Base-by-base conservation (phyloP, 2,797 vertebrate genomes). In the Rhadinocentrus ornatus region DNA sequence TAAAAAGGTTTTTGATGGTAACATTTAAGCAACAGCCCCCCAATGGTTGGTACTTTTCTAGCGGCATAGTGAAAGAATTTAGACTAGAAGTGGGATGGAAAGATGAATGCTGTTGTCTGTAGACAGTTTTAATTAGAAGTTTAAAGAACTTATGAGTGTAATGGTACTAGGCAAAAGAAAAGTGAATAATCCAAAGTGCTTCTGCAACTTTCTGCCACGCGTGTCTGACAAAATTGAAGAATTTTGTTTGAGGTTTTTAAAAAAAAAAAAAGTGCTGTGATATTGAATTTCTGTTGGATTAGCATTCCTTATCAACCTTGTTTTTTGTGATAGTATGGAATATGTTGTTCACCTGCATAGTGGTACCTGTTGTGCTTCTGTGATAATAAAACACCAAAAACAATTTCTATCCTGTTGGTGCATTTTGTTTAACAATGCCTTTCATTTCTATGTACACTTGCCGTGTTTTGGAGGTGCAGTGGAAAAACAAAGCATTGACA, bases 361-460 rank as follows among this genome's bases (percentile, higher is more conserved):
- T 94, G 91, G 91, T 93, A 93, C 92, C 87, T 92, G 83, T 89
- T 93, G 93, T 94, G 92, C 90, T 91, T 95, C 93, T 94, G 93
- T 94, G 88, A 94, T 94, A 94, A 94, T 93, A 92, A 94, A 95
- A 92, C 64, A 67, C 85, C n/a, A 68, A 82, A 76, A 71, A 72
- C 9, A 52, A 24, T 13, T 13, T 0, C n/a, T 50, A 55, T 18
- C 22, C 15, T 10, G n/a, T 41, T 2, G 26, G 12, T 24, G 5
- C 18, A 9, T 48, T 66, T 50, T 66, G n/a, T 41, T 55, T 20
- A 41, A 13, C 34, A 39, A 0, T 15, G 22, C 24, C 13, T 37
- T 29, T 65, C 35, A 55, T 41, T 41, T 41, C 37, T 39, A 6
- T 18, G 15, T 41, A 18, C 39, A 41, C 15, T 5, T 41, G 15